Base-by-base conservation (phyloP, 2,888 invertebrate species). In the Pollenia amentaria region DNA sequence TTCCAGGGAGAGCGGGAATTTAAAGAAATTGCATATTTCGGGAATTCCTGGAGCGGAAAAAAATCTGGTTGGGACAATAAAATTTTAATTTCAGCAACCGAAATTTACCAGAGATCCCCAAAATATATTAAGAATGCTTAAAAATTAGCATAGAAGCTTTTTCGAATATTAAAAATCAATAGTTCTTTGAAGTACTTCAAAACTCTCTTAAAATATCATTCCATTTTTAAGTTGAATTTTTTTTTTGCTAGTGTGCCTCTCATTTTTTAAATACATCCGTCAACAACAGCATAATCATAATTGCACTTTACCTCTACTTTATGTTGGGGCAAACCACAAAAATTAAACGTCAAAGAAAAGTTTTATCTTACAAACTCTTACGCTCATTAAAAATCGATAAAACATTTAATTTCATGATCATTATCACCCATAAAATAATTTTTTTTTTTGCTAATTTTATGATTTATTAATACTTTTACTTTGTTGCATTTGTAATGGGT, bases 361-460 rank as follows among this genome's bases (percentile, higher is more conserved):
- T 21, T 21, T 72, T 64, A 46, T 40, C 40, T 80, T 64, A 64
- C 51, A 46, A 64, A 29, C 16, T 75, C 51, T 18, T 44, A 42
- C 18, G 12, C 18, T 64, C 18, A 44, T 64, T 42, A 64, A 29
- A 55, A 42, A 69, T 12, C 16, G n/a, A n/a, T 48, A 21, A 11
- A 4, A 51, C 57, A 4, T 44, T 64, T 48, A 11, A 77, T 83
- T 78, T 78, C 72, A 82, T 46, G 62, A 76, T 69, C 73, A 70
- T 76, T 76, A 76, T 53, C 67, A 69, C 51, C 8, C 42, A 72
- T 64, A 44, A 64, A 21, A 62, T 42, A 29, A 29, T 0, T 29
- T 29, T 38, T 51, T 18, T 9, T n/a, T 57, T 64, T 51, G 21
- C 51, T 14, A 64, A 53, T 12, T 51, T 64, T 75, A 75, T 75